phyloP scores from a whole-genome alignment of 1,140 invertebrate genomes.

The Melitaea cinxia region DNA sequence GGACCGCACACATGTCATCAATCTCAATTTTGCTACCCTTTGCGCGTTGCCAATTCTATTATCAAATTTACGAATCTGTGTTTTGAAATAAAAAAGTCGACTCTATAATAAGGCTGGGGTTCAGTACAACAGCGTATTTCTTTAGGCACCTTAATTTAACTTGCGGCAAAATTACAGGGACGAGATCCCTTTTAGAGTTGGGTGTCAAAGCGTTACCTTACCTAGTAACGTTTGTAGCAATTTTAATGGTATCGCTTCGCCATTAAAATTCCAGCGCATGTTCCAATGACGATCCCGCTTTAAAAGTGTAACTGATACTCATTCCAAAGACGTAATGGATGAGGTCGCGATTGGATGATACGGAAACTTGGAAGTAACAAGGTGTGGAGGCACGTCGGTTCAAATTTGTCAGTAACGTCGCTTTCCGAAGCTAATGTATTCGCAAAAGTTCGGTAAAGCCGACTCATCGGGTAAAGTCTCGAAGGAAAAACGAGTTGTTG shows the following conservation, averaged over 20 bases:
- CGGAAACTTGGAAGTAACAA: background rate
- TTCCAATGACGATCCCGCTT: conserved; percentile 39
- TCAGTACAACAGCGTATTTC: conserved; percentile 33
- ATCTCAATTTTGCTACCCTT: conserved; percentile 36
- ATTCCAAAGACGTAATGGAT: conserved; percentile 20
- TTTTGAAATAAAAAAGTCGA: conserved; percentile 4
- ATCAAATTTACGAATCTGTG: conserved; percentile 1
- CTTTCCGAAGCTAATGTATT: conserved; percentile 69
- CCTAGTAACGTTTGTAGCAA: conserved; percentile 37
- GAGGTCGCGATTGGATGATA: conserved; percentile 3
- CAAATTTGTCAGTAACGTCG: conserved; percentile 66
- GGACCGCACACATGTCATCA: conserved; percentile 28
- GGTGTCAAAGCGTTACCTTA: conserved; percentile 50
- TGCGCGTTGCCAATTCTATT: conserved; percentile 1
- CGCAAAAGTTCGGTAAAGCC: conserved; percentile 66
- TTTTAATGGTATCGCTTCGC: conserved; percentile 29
- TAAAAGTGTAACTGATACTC: background rate
- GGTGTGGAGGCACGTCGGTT: conserved; percentile 45
- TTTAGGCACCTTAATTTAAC: conserved; percentile 54
- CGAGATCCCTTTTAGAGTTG: conserved; percentile 50
- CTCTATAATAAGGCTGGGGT: background rate
- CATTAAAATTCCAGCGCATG: conserved; percentile 24
- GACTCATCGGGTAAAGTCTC: conserved; percentile 52
- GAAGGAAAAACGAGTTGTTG: conserved; percentile 61
- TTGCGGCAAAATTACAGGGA: conserved; percentile 58